Evolutionary conservation across 2,113 vertebrate genomes (phyloP).

Genomic region (Tragelaphus strepsiceros): DNA sequence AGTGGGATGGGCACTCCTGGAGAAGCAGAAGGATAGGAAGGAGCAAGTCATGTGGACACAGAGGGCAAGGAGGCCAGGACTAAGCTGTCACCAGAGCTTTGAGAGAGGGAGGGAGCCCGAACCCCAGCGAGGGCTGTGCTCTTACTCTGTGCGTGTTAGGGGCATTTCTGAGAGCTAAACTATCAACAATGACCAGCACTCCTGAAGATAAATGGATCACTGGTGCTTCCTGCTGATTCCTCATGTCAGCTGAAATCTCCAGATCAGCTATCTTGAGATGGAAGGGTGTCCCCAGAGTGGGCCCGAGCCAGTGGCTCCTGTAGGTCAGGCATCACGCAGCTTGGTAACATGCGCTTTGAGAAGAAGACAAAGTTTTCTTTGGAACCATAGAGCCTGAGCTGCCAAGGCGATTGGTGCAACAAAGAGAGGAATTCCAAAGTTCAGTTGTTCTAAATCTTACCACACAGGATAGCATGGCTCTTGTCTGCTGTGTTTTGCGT

Average conservation of each 20-base stretch:
- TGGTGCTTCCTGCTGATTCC: rapidly evolving
- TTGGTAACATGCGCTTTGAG: rapidly evolving
- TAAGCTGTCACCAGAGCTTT: rapidly evolving
- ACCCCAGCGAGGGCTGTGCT: rapidly evolving
- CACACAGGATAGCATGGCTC: rapidly evolving
- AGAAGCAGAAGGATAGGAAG: too few relatives aligned
- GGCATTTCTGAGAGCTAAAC: background rate
- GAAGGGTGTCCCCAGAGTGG: too few relatives aligned
- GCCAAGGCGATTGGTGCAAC: rapidly evolving
- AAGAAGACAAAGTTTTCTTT: background rate
- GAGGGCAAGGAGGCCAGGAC: rapidly evolving
- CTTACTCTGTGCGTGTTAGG: rapidly evolving
- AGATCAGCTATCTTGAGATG: background rate
- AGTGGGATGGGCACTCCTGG: background rate
- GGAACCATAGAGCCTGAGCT: background rate
- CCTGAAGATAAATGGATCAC: rapidly evolving
- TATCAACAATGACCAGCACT: rapidly evolving
- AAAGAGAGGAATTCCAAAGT: background rate
- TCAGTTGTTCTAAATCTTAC: background rate
- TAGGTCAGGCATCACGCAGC: rapidly evolving
- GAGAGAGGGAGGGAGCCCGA: background rate
- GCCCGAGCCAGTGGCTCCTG: rapidly evolving
- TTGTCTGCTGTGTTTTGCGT: rapidly evolving
- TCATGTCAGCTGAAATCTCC: too few relatives aligned
- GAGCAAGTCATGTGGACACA: rapidly evolving